Percentiles rank a stretch among this genome's conserved stretches.
These are phyloP conservation scores for Saccostrea echinata DNA, from an alignment of 1,140 invertebrate genomes.

Conservation along the genomic window DNA sequence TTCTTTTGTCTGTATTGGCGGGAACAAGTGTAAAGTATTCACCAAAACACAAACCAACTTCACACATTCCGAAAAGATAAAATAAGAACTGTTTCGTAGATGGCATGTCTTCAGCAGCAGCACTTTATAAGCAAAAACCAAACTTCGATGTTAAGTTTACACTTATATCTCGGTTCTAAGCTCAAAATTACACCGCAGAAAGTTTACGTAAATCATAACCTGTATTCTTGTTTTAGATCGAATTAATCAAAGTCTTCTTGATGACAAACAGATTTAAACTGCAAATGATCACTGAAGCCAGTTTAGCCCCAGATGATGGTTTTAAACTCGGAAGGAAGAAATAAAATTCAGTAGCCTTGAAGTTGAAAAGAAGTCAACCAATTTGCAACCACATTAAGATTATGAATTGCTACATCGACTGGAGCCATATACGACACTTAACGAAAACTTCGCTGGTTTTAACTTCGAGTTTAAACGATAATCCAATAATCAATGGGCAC, in stretches of 20 bases:
- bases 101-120: not conserved
- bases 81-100: not conserved
- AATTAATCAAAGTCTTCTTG: not conserved
- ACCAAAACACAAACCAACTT: not conserved
- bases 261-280: not conserved
- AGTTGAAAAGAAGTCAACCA: constrained; percentile 14
- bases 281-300: constrained; percentile 1
- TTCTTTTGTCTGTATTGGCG: not conserved
- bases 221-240: not conserved
- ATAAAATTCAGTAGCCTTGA: constrained; percentile 16
- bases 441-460: not conserved
- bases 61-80: not conserved
- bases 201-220: not conserved
- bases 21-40: constrained; percentile 7
- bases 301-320: not conserved
- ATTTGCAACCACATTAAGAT: constrained; percentile 37
- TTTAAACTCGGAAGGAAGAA: not conserved
- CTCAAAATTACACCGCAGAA: not conserved
- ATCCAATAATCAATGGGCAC: not conserved
- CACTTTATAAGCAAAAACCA: not conserved
- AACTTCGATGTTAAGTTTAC: not conserved
- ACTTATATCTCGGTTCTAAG: not conserved
- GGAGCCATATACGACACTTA: not conserved
- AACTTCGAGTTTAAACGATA: constrained; percentile 9
- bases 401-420: constrained; percentile 27